phyloP scores from a whole-genome alignment of 53 echinoderm and acorn worm genomes.

The Patiria pectinifera region DNA sequence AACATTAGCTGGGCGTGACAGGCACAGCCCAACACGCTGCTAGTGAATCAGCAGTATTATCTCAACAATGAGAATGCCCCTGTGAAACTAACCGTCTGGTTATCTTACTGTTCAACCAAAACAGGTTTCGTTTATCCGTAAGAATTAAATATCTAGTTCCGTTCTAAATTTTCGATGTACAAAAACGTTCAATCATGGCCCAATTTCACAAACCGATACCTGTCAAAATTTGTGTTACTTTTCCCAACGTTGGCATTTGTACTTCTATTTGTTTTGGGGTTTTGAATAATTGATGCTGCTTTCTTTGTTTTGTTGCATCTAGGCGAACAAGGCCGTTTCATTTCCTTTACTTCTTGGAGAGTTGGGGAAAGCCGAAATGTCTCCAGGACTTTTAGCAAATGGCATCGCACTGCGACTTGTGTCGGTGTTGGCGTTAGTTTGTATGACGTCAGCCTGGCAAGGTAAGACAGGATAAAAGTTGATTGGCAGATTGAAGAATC shows the following conservation, averaged over 20 bases:
- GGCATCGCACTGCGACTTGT: not conserved
- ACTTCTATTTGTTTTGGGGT: not conserved
- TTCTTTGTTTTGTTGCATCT: not conserved
- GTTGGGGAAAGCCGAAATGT: not conserved
- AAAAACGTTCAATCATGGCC: no score
- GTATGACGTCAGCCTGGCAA: slow-evolving; percentile 22
- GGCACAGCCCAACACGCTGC: not conserved
- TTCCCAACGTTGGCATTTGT: no score
- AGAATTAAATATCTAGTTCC: not conserved
- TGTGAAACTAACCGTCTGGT: not conserved
- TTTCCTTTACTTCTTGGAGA: not conserved
- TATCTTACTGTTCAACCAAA: not conserved
- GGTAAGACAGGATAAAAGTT: not conserved
- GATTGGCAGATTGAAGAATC: not conserved
- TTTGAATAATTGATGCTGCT: not conserved
- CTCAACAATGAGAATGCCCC: not conserved
- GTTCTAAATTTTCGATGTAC: no score
- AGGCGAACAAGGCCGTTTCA: not conserved
- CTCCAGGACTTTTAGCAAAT: not conserved
- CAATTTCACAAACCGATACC: no score
- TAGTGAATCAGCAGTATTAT: not conserved
- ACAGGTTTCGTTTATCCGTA: not conserved
- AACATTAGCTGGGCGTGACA: not conserved
- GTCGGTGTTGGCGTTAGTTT: not conserved
- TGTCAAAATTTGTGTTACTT: no score